These are phyloP conservation scores for Hypotaenidia philippensis DNA, from an alignment of 2,797 vertebrate genomes.

Conservation along the genomic window DNA sequence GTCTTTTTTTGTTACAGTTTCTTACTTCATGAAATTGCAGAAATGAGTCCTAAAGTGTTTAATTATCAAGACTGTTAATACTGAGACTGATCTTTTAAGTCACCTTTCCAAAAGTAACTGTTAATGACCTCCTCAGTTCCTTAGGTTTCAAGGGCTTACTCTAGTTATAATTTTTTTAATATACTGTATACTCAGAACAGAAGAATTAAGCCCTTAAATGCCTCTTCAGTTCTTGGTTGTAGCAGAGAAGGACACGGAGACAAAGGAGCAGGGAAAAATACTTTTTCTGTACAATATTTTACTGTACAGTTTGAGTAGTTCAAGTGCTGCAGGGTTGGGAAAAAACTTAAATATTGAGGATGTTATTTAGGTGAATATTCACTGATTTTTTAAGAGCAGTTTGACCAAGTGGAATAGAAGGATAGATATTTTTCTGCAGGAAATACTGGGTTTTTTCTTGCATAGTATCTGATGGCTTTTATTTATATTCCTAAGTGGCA, in stretches of 20 bases:
- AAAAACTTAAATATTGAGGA: not conserved
- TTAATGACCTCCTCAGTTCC: not conserved
- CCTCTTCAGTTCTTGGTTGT: not conserved
- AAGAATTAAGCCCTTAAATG: not conserved
- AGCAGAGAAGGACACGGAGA: not conserved
- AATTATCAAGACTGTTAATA: conserved; percentile 6
- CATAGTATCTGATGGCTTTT: not conserved
- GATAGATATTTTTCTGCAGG: not conserved
- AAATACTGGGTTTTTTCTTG: not conserved
- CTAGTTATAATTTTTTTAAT: not conserved
- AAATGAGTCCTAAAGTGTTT: not conserved
- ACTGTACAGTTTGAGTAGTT: not conserved
- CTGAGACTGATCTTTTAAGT: not conserved
- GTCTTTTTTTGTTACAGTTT: not conserved
- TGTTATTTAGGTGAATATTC: not conserved
- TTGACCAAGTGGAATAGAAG: not conserved
- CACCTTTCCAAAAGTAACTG: not conserved
- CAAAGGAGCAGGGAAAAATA: not conserved
- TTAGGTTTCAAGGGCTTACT: conserved; percentile 11
- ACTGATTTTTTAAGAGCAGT: not conserved
- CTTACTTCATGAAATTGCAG: not conserved
- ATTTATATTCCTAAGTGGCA: conserved; percentile 5
- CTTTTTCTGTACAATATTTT: not conserved
- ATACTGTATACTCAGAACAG: not conserved
- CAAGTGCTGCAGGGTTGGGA: not conserved